Conservation (phyloP, 2,888 invertebrate species). For the Drosophila infuscata region DNA sequence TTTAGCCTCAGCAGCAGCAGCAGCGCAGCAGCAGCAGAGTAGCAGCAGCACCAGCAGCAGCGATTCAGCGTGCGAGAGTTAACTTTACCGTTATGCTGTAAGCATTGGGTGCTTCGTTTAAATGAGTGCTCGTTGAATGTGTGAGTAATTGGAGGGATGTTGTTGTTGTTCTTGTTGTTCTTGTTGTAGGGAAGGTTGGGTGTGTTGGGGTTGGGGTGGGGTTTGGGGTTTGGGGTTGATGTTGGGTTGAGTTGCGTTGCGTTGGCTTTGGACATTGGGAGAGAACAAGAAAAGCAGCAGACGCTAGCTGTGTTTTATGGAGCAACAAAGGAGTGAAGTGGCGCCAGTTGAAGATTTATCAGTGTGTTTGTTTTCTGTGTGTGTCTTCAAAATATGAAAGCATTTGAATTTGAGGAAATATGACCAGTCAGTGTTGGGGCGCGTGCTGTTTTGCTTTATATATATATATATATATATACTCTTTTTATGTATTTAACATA, state of each 20-base stretch:
- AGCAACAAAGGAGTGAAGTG: constrained; percentile 68
- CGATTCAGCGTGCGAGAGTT: constrained; percentile 75
- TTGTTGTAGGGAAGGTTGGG: neutral
- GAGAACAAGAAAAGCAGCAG: constrained; percentile 64
- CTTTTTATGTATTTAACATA: neutral
- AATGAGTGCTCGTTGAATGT: constrained; percentile 80
- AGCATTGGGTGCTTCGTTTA: constrained; percentile 79
- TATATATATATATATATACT: constrained; percentile 25
- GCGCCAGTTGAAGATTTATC: constrained; percentile 75
- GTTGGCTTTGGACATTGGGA: neutral
- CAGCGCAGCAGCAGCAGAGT: constrained; percentile 22
- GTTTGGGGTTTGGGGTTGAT: neutral
- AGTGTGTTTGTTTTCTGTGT: constrained; percentile 28
- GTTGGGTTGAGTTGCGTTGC: neutral
- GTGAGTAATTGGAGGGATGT: constrained; percentile 78
- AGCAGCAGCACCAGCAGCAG: constrained; percentile 31
- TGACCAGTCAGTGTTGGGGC: constrained; percentile 35
- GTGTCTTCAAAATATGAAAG: constrained; percentile 69
- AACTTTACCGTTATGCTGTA: constrained; percentile 76
- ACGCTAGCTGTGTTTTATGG: constrained; percentile 64
- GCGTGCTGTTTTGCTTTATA: constrained; percentile 52
- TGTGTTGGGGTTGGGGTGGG: neutral
- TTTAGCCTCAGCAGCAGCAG: constrained; percentile 29
- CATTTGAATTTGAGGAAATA: constrained; percentile 70
- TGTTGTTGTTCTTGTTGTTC: constrained; percentile 10